Percentiles rank a stretch among this genome's conserved stretches.
phyloP scores from a whole-genome alignment of 2,888 invertebrate genomes.

The Hetaerina titia region DNA sequence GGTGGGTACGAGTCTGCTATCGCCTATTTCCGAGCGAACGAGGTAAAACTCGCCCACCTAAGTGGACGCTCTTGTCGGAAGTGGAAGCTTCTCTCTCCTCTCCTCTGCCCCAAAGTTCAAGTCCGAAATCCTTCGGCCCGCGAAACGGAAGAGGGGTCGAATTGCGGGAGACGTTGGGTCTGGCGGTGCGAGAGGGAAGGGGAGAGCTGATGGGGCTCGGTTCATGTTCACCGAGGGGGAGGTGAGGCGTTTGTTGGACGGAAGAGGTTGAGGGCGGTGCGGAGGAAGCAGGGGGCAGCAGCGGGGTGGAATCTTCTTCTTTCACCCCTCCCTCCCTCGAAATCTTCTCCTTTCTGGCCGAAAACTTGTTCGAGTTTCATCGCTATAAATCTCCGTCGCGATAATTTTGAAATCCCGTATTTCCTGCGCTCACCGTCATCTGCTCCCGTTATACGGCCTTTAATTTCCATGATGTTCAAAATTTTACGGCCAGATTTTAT shows the following conservation, averaged over 20 bases:
- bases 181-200: neutral
- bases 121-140: neutral
- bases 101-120: neutral
- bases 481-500: slow-evolving; percentile 39
- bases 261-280: neutral
- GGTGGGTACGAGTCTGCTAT: too few relatives aligned
- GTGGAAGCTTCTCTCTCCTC: too few relatives aligned
- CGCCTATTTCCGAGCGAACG: too few relatives aligned
- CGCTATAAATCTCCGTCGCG: slow-evolving; percentile 35
- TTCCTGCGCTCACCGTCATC: neutral
- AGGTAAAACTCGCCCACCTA: too few relatives aligned
- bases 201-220: neutral
- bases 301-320: neutral
- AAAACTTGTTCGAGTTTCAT: slow-evolving; percentile 39
- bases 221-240: neutral
- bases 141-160: neutral
- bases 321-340: neutral
- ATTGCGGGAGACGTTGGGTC: neutral
- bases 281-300: neutral
- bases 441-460: slow-evolving; percentile 30
- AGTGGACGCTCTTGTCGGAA: too few relatives aligned
- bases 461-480: slow-evolving; percentile 31
- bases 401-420: slow-evolving; percentile 35
- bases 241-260: neutral
- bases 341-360: neutral